A percentile compares a stretch with the other conserved stretches of the same genome.
Conservation (phyloP, 92 coral and sea anemone genomes). For the Epizoanthus ramosus region DNA sequence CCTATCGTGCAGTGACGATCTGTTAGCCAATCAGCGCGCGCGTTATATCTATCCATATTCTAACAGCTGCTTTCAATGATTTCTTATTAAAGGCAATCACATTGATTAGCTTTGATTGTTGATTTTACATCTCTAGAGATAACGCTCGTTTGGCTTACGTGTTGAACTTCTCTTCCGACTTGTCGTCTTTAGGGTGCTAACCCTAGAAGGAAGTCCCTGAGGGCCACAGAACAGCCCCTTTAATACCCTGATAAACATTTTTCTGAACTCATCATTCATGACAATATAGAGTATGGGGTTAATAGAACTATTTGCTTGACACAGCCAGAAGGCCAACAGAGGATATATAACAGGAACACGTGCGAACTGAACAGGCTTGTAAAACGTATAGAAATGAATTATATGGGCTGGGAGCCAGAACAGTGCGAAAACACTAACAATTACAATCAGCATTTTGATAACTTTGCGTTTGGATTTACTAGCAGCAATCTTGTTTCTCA, state of each 20-base stretch:
- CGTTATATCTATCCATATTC: too few species aligned
- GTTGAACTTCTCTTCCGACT: too few species aligned
- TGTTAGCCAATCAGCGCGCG: too few species aligned
- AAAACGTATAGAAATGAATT: slow-evolving; percentile 4
- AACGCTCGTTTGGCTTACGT: too few species aligned
- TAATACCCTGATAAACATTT: slow-evolving; percentile 13
- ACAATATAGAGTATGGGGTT: slow-evolving; percentile 22
- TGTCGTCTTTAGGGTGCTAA: too few species aligned
- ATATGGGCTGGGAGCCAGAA: slow-evolving; percentile 34
- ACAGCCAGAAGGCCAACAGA: slow-evolving; percentile 5
- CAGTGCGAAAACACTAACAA: slow-evolving; percentile 21
- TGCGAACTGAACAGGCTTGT: neutral
- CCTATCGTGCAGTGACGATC: too few species aligned
- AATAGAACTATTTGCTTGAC: slow-evolving; percentile 34
- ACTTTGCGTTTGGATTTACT: slow-evolving; percentile 22
- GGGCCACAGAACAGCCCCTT: neutral
- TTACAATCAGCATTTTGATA: slow-evolving; percentile 7
- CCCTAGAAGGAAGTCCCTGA: too few species aligned
- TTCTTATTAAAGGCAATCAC: too few species aligned
- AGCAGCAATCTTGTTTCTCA: slow-evolving; percentile 18
- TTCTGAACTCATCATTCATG: slow-evolving; percentile 35
- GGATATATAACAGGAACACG: neutral
- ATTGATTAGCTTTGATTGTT: too few species aligned
- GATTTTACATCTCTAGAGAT: too few species aligned
- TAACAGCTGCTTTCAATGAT: too few species aligned